These are phyloP conservation scores for Liopterus haemorrhoidalis DNA, from an alignment of 2,888 invertebrate species.

Conservation along the genomic window DNA sequence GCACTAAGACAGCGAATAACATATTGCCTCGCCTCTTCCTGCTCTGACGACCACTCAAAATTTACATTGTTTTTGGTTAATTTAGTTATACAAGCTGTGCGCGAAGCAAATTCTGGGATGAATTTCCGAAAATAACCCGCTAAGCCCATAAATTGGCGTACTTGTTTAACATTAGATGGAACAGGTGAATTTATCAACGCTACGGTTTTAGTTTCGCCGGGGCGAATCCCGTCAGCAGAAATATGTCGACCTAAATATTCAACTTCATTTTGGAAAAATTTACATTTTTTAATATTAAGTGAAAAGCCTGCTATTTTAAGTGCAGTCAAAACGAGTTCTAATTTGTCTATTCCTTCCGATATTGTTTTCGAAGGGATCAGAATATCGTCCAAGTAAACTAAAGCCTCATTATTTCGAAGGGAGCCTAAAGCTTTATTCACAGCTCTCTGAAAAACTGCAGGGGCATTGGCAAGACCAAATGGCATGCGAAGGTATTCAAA, in stretches of 20 bases:
- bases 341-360: conserved; percentile 15
- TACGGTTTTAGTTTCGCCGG: conserved; percentile 31
- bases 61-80: conserved; percentile 23
- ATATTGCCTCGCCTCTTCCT: conserved; percentile 25
- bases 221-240: conserved; percentile 30
- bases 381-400: conserved; percentile 28
- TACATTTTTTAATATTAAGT: conserved; percentile 27
- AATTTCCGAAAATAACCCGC: conserved; percentile 37
- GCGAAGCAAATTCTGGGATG: conserved; percentile 27
- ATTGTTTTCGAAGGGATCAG: conserved; percentile 21
- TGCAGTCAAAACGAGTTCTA: conserved; percentile 13
- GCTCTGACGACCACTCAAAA: conserved; percentile 26
- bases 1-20: conserved; percentile 24
- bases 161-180: conserved; percentile 32
- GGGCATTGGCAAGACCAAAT: conserved; percentile 39
- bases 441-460: conserved; percentile 37
- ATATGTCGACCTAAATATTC: conserved; percentile 35
- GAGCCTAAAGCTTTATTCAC: too few relatives aligned
- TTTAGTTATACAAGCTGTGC: conserved; percentile 30
- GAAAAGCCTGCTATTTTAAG: conserved; percentile 22
- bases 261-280: conserved; percentile 29
- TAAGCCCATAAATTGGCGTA: conserved; percentile 36
- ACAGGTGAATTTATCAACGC: conserved; percentile 30
- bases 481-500: conserved; percentile 38
- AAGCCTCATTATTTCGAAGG: too few relatives aligned